phyloP scores from a whole-genome alignment of 2,113 vertebrate species.

The Myanophis thanlyinensis region DNA sequence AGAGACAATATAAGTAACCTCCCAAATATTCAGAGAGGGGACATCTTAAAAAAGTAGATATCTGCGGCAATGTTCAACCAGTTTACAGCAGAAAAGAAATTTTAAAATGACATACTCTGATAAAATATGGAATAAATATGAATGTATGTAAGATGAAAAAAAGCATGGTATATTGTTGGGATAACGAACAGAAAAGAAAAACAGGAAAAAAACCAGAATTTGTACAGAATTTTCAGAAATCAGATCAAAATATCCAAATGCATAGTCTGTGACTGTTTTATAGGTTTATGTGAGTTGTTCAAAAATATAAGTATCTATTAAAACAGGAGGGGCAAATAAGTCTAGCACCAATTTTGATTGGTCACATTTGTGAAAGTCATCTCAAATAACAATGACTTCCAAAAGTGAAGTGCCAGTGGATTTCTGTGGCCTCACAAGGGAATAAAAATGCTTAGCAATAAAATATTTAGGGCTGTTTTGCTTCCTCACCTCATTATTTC shows the following conservation, averaged over 20 bases:
- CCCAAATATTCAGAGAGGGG: background rate
- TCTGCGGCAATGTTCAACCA: background rate
- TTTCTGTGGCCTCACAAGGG: background rate
- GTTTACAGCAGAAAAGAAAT: background rate
- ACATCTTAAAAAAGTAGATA: background rate
- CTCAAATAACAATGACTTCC: background rate
- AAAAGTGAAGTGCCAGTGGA: background rate
- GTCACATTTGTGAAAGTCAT: background rate
- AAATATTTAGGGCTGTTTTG: conserved; percentile 56
- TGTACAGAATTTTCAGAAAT: background rate
- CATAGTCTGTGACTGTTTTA: background rate
- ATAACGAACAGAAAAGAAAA: background rate
- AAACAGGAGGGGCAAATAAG: background rate
- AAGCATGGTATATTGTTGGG: background rate
- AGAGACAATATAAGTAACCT: background rate
- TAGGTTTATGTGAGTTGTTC: background rate
- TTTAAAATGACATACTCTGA: background rate
- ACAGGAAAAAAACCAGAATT: no score
- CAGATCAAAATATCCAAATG: background rate
- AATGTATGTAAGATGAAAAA: background rate
- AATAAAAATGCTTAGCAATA: conserved; percentile 1
- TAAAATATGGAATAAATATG: background rate
- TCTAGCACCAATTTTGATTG: background rate
- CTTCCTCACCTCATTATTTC: conserved; percentile 29
- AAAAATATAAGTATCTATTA: background rate